Base-by-base conservation (phyloP, 2,797 vertebrate species). In the Clarias pachynema region DNA sequence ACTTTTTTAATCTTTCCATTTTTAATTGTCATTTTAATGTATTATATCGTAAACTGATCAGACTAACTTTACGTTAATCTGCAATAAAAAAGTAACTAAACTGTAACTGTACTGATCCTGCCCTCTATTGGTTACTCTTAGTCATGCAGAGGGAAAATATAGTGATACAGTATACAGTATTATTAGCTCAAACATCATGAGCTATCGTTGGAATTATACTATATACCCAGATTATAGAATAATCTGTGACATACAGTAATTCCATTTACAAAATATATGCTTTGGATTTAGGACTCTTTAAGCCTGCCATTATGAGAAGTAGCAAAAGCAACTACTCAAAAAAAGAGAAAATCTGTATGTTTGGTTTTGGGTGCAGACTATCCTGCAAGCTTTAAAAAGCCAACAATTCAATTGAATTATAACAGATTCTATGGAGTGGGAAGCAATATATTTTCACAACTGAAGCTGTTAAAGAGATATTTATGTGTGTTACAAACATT, bases 41-140 rank as follows among this genome's bases (percentile, higher is more conserved):
- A 31, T 26, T 44, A 70, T 24, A 26, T 59, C 20, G 29, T 56
- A 57, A 69, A 69, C 56, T 56, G 60, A 29, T 29, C 20, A n/a
- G 16, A 63, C 53, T 63, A 72, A 10, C 12, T n/a, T 5, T n/a
- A 5, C 0, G 31, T 40, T 78, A 59, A 44, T 44, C 29, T 57
- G 7, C 40, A 78, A 40, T 40, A 22, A 29, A 12, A 37, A 26
- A 22, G 37, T 62, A 79, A 14, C 79, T 18, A 65, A 24, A 7
- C 59, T 63, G 37, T 49, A 40, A n/a, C n/a, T 92, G 89, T 92
- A 91, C 89, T 88, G 89, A 89, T 94, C 91, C 93, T 95, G 94
- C 94, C 95, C 93, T 93, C 95, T 95, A 90, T 91, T 93, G 94
- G 70, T 81, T 49, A 37, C 37, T 57, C 9, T 53, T 16, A 16